Base-by-base conservation (phyloP, 2,113 vertebrate genomes). In the Microtus oregoni region DNA sequence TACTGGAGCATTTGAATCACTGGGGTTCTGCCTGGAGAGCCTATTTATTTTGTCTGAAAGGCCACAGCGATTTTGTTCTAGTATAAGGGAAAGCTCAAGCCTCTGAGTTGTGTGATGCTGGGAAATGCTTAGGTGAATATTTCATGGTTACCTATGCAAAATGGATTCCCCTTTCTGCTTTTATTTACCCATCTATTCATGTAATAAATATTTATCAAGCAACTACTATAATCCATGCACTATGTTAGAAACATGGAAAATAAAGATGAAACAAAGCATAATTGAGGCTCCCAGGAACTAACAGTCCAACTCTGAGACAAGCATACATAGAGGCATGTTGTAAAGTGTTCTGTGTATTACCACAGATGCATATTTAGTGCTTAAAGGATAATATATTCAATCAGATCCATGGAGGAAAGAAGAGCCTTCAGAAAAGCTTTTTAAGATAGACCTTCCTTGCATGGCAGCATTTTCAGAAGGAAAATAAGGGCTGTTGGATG, bases 181-280 rank as follows among this genome's bases (percentile, higher is more conserved):
- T 95, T 83, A 89, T 90, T 97, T 38, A 95, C 30, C 76, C 77
- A 75, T 94, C 30, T 19, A 96, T 82, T 91, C 28, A n/a, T 55
- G 20, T 24, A 19, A 92, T 93, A 96, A 87, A 95, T 95, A 96
- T 92, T 95, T 96, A 92, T 91, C 63, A 47, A 96, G 63, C 61
- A 89, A 47, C 92, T 95, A 72, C 55, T 89, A 58, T 78, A 92
- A 96, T 82, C 65, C 67, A 38, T 70, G 38, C 8, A 65, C 26
- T 70, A 22, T 28, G 7, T 17, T 75, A 75, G 63, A 41, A 95
- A 90, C 12, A 58, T 55, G 47, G 47, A 76, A 90, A 92, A 73
- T 32, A 93, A 50, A 73, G 47, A 77, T 78, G 35, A 63, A 58
- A 44, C 89, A 91, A 89, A 73, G 61, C 19, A 68, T 68, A 86